These are phyloP conservation scores for Parasteatoda tepidariorum DNA, from an alignment of 1,140 invertebrate genomes.

Conservation along the genomic window DNA sequence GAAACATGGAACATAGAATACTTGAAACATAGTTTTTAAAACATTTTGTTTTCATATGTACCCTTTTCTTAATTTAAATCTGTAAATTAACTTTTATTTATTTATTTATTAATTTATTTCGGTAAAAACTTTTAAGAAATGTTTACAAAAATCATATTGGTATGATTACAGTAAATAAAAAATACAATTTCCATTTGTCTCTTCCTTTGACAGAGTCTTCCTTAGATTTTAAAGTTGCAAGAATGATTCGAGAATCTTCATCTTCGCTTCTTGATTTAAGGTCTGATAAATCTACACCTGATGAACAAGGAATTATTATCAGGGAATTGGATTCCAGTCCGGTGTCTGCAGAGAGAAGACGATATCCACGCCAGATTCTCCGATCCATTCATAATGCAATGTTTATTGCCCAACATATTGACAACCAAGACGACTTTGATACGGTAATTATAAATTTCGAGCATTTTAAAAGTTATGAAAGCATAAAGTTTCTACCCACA, in stretches of 20 bases:
- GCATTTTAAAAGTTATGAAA: no score
- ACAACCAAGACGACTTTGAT: conserved; percentile 93
- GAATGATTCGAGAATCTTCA: conserved; percentile 32
- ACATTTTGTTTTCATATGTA: no score
- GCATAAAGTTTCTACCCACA: no score
- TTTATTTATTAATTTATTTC: no score
- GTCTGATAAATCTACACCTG: background rate
- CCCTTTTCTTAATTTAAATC: no score
- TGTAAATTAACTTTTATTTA: no score
- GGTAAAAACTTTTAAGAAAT: no score
- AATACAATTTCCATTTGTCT: no score
- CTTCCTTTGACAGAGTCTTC: background rate
- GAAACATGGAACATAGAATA: no score
- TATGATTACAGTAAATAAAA: no score
- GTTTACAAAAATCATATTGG: no score
- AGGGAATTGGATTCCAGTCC: conserved; percentile 64
- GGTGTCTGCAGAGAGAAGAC: conserved; percentile 70
- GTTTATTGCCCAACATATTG: conserved; percentile 94
- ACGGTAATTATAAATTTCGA: conserved; percentile 77
- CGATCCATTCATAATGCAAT: conserved; percentile 82
- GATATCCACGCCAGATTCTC: conserved; percentile 77
- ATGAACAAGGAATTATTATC: background rate
- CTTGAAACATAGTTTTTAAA: no score
- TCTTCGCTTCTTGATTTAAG: conserved; percentile 24
- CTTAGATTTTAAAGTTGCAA: conserved; percentile 14